Base-by-base conservation (phyloP, 2,888 invertebrate species). In the Drosophila pegasa region DNA sequence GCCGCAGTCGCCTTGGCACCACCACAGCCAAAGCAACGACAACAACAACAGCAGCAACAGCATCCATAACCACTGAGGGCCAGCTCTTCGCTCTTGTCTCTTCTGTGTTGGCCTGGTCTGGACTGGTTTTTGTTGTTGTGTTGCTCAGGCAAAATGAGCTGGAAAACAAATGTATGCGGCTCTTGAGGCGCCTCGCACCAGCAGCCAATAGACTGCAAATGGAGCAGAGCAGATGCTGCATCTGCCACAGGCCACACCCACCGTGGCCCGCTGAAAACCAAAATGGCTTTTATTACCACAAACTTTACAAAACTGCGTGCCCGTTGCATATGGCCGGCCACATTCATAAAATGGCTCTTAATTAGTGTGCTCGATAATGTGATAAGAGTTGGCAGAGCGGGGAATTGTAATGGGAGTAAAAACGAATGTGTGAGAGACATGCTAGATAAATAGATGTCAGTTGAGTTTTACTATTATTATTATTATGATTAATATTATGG, bases 181-280 rank as follows among this genome's bases (percentile, higher is more conserved):
- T 75, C 63, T 78, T 68, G 80, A 84, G 89, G 85, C 89, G 85
- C 88, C 89, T 84, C 72, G 67, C 67, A 77, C 78, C 80, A 67
- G 45, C 83, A 84, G 71, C 85, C 85, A 85, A 85, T 85, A 87
- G 88, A 88, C 88, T 84, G 83, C 83, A 83, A 85, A 85, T 85
- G 86, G 88, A 89, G 89, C 89, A 85, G 71, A 78, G 84, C 80
- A 86, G 89, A 87, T 85, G 89, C 83, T 71, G 83, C 83, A 73
- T 80, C 77, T 80, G 56, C 43, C 61, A 52, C 65, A 75, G 77
- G 87, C 85, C 85, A 85, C 85, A 87, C 85, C 85, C 89, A 89
- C 76, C 51, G 54, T 55, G 69, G 57, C 61, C 71, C 56, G 68
- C 67, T 59, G 33, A 72, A 80, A 79, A 85, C 68, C 88, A 85